phyloP scores from a whole-genome alignment of 2,888 invertebrate genomes.

The Leucophenga montana region DNA sequence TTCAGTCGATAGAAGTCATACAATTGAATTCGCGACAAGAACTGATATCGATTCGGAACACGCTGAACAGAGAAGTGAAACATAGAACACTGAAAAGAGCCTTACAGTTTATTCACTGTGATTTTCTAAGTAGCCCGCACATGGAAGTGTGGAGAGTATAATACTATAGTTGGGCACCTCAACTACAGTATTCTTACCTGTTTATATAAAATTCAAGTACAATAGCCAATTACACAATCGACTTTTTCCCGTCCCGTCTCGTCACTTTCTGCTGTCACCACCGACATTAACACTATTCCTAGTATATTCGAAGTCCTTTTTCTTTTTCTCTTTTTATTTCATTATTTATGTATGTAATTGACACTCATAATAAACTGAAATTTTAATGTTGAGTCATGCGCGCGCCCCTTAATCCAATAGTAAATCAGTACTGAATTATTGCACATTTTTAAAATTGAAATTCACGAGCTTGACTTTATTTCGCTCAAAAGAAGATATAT shows the following conservation, averaged over 20 bases:
- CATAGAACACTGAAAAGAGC: too few relatives aligned
- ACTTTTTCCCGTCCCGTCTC: constrained; percentile 71
- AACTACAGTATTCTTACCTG: too few relatives aligned
- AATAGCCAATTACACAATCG: constrained; percentile 66
- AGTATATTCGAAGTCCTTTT: not conserved
- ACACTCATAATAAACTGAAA: constrained; percentile 60
- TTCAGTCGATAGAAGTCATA: too few relatives aligned
- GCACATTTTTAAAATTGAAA: constrained; percentile 36
- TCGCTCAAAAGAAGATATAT: too few relatives aligned
- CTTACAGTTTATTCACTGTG: too few relatives aligned
- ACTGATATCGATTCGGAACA: too few relatives aligned
- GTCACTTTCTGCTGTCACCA: constrained; percentile 31
- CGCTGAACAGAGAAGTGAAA: too few relatives aligned
- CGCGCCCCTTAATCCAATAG: constrained; percentile 43
- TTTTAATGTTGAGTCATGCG: constrained; percentile 65
- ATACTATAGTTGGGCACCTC: too few relatives aligned
- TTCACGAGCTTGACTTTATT: too few relatives aligned
- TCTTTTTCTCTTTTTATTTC: not conserved
- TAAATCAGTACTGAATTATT: constrained; percentile 66
- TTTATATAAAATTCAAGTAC: constrained; percentile 67
- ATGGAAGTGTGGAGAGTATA: too few relatives aligned
- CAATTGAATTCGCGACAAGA: too few relatives aligned
- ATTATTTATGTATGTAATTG: constrained; percentile 51
- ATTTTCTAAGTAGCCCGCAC: too few relatives aligned
- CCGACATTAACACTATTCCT: not conserved